A percentile compares a stretch with the other conserved stretches of the same genome.
These are phyloP conservation scores for Drosophila diplacantha DNA, from an alignment of 2,888 invertebrate genomes.

Conservation along the genomic window DNA sequence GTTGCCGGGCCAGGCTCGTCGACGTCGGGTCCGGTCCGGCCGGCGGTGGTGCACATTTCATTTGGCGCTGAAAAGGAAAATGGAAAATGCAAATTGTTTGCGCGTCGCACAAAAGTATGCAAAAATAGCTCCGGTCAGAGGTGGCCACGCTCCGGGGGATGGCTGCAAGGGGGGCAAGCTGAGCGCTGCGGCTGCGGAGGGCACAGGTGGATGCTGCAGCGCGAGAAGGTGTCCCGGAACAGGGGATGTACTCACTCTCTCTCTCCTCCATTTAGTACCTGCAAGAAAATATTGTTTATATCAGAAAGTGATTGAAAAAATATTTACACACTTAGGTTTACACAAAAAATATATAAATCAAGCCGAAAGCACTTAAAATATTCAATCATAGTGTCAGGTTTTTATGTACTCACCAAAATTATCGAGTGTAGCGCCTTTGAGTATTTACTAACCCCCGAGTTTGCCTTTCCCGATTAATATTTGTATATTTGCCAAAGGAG, in stretches of 20 bases:
- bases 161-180: neutral
- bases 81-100: conserved; percentile 65
- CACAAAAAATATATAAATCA: neutral
- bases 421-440: too few relatives aligned
- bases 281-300: neutral
- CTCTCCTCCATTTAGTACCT: neutral
- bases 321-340: neutral
- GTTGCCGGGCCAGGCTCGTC: neutral
- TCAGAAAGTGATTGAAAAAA: neutral
- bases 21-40: neutral
- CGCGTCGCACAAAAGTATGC: conserved; percentile 58
- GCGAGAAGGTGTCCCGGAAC: conserved; percentile 1
- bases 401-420: neutral
- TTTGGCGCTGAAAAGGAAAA: conserved; percentile 62
- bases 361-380: neutral
- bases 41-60: conserved; percentile 27
- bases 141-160: conserved; percentile 22
- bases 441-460: neutral
- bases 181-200: neutral
- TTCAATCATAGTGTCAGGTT: neutral
- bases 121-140: conserved; percentile 42
- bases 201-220: neutral
- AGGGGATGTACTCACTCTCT: too few relatives aligned
- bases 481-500: neutral
- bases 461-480: neutral